Evolutionary conservation across 2,797 vertebrate genomes (phyloP), one percentile per base, ranked within the genome.

Genomic region (Chelon labrosus): DNA sequence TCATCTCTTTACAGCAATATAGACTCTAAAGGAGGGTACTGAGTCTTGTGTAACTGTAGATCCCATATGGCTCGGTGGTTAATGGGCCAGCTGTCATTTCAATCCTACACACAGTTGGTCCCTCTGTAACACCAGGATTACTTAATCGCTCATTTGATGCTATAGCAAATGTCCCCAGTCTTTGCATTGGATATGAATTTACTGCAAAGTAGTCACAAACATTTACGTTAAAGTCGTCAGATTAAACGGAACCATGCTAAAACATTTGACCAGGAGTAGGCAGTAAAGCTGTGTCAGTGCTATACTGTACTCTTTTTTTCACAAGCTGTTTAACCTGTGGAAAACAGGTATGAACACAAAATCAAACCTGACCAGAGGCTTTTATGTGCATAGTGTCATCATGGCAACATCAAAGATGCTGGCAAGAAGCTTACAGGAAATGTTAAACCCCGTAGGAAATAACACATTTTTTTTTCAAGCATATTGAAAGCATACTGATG

Each of bases 91-190:
- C 64, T 80, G 42, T 65, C 73, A 62, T 69, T 50, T 71, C 68
- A 83, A 27, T 87, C 68, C 63, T 73, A 54, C 55, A 70, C 39
- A 64, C 80, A 84, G 53, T 84, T 82, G 88, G 77, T 27, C 56
- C 44, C 19, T 65, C 35, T 65, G 54, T 64, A 61, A 73, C 74
- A 74, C 47, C 70, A 63, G 78, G 66, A 78, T 84, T 80, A 56
- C 58, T 70, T 80, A 72, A 69, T 62, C 13, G 7, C 25, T 63
- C 35, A 53, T 63, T 62, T 67, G 19, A 65, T 20, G 50, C 22
- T 12, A 11, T 52, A 71, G 54, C 31, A 78, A 68, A 47, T 2
- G 12, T 39, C 10, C 63, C 20, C 39, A 42, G 7, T 58, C 31
- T 35, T 49, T 25, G 13, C 38, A 27, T 53, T 3, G 11, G 37